Conservation (phyloP, 2,888 invertebrate species). For the Mythimna lalbum region DNA sequence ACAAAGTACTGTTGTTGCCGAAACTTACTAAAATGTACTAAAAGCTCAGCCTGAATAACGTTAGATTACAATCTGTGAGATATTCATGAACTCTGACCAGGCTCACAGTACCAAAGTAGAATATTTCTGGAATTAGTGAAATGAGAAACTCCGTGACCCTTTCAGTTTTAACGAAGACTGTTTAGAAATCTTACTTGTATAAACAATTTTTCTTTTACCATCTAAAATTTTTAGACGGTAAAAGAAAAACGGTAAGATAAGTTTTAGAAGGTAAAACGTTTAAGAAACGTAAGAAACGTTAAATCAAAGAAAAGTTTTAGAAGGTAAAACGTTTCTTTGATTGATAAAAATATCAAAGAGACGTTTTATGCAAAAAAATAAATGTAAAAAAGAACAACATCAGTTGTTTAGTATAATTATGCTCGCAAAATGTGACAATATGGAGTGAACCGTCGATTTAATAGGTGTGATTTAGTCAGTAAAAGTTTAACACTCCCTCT, state of each 20-base stretch:
- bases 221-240: background rate
- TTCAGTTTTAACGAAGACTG: background rate
- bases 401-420: background rate
- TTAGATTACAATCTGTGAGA: conserved; percentile 68
- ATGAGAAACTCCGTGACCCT: background rate
- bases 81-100: conserved; percentile 52
- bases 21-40: conserved; percentile 81
- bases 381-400: too few species aligned
- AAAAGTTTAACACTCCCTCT: too few species aligned
- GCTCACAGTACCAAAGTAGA: conserved; percentile 13
- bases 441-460: too few species aligned
- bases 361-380: too few species aligned
- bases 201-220: background rate
- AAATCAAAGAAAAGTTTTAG: too few species aligned
- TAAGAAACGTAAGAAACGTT: too few species aligned
- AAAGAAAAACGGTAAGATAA: too few species aligned
- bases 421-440: background rate
- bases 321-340: too few species aligned
- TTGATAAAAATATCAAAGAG: too few species aligned
- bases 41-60: conserved; percentile 73
- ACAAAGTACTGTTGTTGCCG: conserved; percentile 75
- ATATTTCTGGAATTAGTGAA: conserved; percentile 14
- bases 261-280: too few species aligned
- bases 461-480: too few species aligned
- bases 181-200: background rate